Base-by-base conservation (phyloP, 2,888 invertebrate species). In the Agrochola lychnidis region DNA sequence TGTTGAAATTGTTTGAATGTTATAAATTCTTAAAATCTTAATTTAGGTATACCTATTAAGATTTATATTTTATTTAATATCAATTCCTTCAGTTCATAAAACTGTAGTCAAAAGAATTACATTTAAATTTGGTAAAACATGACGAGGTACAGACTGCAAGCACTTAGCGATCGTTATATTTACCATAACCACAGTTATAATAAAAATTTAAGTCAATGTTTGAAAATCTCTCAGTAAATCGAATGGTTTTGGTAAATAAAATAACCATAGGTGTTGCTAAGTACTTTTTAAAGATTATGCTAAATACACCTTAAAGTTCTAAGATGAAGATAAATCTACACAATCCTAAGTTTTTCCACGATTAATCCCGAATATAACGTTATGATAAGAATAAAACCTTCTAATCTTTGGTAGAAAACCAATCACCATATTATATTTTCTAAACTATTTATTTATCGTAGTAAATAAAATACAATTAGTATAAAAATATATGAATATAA, bases 1-100 rank as follows among this genome's bases (percentile, higher is more conserved):
- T 86, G 78, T 73, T 82, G 66, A 78, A 81, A 78, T 79, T 79
- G 75, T 78, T 64, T 76, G 73, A 76, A 75, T 83, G 57, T 69
- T 76, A 85, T 59, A 76, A 79, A 77, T 70, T 78, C 70, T 73
- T 83, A 79, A 75, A 75, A 79, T 75, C 81, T 78, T 86, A 86
- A 62, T 74, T 77, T 74, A 51, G 64, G 36, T 73, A 83, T 82
- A 84, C 70, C 68, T 87, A 89, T 72, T 84, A 79, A 87, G 85
- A 87, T 90, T 90, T 70, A 62, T 57, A 67, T 62, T 79, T 83
- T 83, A 81, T 78, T 63, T 85, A 89, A 89, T 89, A 93, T 94
- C 94, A 94, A 94, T 94, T 94, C 95, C 95, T 92, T 94, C 89
- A 90, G 89, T 92, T 92, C 89, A 91, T 92, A 90, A 89, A 89